These are phyloP conservation scores for Macquaria ambigua DNA, from an alignment of 2,113 vertebrate genomes.

Conservation along the genomic window DNA sequence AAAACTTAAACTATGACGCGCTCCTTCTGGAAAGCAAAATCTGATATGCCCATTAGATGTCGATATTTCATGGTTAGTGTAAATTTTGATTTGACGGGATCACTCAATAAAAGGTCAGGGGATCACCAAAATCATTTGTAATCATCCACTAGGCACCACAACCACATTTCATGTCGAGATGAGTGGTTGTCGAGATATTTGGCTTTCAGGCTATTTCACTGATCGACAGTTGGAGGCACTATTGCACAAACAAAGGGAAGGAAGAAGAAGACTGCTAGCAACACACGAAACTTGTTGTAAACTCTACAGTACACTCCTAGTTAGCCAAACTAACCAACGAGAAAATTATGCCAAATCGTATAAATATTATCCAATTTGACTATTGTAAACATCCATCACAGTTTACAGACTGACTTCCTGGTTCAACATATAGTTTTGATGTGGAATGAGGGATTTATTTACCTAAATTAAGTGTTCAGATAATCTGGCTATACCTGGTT, in stretches of 20 bases:
- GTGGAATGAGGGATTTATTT: no score
- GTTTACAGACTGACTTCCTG: not conserved
- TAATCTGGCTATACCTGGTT: no score
- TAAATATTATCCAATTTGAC: not conserved
- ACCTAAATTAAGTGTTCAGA: no score
- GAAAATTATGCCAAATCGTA: no score
- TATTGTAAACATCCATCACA: not conserved
- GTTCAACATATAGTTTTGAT: no score
- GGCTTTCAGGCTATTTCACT: no score
- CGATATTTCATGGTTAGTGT: not conserved
- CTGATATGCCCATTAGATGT: not conserved
- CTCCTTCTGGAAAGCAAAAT: not conserved
- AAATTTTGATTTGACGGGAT: slow-evolving; percentile 3
- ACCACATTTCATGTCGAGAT: not conserved
- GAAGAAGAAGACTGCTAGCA: no score
- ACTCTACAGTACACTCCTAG: no score
- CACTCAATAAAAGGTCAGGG: slow-evolving; percentile 5
- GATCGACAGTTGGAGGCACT: no score
- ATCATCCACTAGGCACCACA: slow-evolving; percentile 3
- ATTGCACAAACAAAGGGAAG: no score
- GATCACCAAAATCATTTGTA: not conserved
- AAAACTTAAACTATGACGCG: not conserved
- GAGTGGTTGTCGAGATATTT: not conserved
- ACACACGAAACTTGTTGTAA: no score
- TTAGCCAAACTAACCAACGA: not conserved